Base-by-base conservation (phyloP, 2,888 invertebrate genomes). In the Heliothis peltigera region DNA sequence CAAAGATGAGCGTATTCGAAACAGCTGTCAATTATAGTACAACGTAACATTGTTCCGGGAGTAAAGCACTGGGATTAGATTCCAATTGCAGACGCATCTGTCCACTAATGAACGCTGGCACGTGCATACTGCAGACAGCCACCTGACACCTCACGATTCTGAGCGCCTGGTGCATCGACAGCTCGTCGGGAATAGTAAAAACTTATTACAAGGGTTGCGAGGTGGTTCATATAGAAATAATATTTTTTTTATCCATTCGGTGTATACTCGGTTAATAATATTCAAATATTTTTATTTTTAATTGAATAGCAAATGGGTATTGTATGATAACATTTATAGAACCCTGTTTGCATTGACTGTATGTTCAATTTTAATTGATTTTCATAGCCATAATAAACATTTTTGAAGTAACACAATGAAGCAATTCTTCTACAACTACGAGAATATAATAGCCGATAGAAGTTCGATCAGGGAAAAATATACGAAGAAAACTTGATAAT, bases 71-170 rank as follows among this genome's bases (percentile, higher is more conserved):
- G 86, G 88, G 89, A 92, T 92, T 91, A 89, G 89, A 90, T 92
- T 92, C 86, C 87, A 85, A 89, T 89, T 88, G 90, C 87, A 88
- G 87, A 85, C 87, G 87, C 89, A 88, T 88, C 86, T 89, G 89
- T 84, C 85, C 85, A 83, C 86, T 88, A 91, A 91, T 90, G 87
- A 88, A 87, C 83, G 86, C 71, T 78, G 84, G 85, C 83, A 88
- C 88, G 89, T 89, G 89, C 86, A 86, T 84, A 67, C 76, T 82
- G 82, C 80, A 79, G 78, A 75, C 81, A 70, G 65, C 69, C 80
- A 82, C 81, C 77, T 85, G 84, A 86, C 87, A 82, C 74, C 80
- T 86, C 84, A 85, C 87, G 86, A 75, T 73, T 76, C 76, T 78
- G 78, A 62, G 18, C 46, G 64, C 66, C 64, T 66, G 55, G 68